These are phyloP conservation scores for Pantala flavescens DNA, from an alignment of 1,140 invertebrate species.

Conservation along the genomic window DNA sequence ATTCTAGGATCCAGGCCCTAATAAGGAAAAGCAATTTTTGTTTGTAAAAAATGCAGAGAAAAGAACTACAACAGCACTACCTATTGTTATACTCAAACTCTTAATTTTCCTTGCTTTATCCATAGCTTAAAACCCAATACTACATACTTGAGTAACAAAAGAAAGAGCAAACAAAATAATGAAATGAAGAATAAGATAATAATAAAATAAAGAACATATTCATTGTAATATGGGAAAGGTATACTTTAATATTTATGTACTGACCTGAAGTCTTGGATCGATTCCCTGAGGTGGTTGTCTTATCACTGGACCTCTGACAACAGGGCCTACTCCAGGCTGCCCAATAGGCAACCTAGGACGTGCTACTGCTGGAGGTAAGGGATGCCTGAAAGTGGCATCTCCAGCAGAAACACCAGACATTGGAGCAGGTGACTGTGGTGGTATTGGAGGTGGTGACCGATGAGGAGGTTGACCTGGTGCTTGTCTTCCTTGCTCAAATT, in stretches of 20 bases:
- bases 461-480: neutral
- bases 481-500: neutral
- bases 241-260: too few species aligned
- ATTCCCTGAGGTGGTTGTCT: conserved; percentile 19
- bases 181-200: too few species aligned
- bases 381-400: conserved; percentile 42
- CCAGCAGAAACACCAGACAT: neutral
- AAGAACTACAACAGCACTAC: too few species aligned
- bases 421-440: conserved; percentile 15
- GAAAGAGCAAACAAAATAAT: too few species aligned
- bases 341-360: conserved; percentile 36
- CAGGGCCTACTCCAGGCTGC: conserved; percentile 16
- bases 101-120: too few species aligned
- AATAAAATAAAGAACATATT: too few species aligned
- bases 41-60: too few species aligned
- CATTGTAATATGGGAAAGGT: too few species aligned
- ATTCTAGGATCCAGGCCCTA: conserved; percentile 29
- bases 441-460: conserved; percentile 12
- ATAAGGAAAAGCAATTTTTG: neutral
- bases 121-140: too few species aligned
- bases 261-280: conserved; percentile 21
- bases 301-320: neutral
- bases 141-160: too few species aligned
- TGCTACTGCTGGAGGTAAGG: conserved; percentile 38
- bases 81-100: too few species aligned